phyloP scores from a whole-genome alignment of 2,888 invertebrate genomes.

The Antitype chi region DNA sequence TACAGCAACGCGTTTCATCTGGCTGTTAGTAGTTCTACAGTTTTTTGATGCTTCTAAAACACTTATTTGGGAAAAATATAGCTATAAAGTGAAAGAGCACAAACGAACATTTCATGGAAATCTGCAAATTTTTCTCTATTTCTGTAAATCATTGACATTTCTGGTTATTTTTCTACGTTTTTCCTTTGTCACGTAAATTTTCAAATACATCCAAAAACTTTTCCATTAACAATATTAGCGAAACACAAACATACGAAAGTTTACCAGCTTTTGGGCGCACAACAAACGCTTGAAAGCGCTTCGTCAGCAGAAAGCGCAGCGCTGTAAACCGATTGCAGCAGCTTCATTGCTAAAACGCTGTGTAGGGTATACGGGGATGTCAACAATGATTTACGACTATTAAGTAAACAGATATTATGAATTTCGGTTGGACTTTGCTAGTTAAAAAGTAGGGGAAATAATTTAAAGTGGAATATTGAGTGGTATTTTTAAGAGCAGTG shows the following conservation, averaged over 20 bases:
- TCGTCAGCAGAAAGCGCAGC: conserved; percentile 51
- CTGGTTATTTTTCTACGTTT: background rate
- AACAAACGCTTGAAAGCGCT: conserved; percentile 49
- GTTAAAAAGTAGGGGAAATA: background rate
- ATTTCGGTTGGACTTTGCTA: conserved; percentile 39
- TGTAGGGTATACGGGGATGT: conserved; percentile 28
- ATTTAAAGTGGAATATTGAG: background rate
- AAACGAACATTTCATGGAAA: background rate
- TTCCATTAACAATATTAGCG: conserved; percentile 34
- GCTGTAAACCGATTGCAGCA: conserved; percentile 52
- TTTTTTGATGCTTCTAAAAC: no score
- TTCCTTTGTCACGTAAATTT: background rate
- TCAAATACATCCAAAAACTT: conserved; percentile 17
- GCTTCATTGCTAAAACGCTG: conserved; percentile 50
- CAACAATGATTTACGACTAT: conserved; percentile 55
- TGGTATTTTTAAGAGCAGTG: background rate
- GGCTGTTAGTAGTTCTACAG: no score
- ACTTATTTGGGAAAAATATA: no score
- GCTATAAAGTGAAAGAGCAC: background rate
- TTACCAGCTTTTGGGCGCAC: conserved; percentile 43
- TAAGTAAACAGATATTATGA: conserved; percentile 51
- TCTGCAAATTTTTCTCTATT: background rate
- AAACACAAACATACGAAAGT: conserved; percentile 26
- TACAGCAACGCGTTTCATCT: no score
- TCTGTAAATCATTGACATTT: background rate